Percentiles rank a stretch among this genome's conserved stretches.
Conservation (phyloP, 1,140 invertebrate genomes). For the Pseudomyrmex flavicornis region DNA sequence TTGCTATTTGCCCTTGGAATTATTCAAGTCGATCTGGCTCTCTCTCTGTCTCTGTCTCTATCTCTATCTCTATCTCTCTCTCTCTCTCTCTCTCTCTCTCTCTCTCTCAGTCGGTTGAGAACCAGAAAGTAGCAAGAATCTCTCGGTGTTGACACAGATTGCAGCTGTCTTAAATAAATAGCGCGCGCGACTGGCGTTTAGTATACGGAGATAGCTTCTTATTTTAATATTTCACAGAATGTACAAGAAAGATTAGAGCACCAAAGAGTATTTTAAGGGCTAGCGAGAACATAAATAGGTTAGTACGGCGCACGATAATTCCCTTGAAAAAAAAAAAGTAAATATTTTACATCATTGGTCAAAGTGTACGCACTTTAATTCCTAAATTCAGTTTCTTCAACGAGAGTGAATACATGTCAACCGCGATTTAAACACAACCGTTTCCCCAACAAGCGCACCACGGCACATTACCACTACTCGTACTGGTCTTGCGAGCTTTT, state of each 20-base stretch:
- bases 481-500: conserved; percentile 87
- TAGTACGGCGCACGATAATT: background rate
- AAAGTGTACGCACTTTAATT: background rate
- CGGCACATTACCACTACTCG: conserved; percentile 90
- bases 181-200: background rate
- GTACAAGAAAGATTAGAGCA: conserved; percentile 17
- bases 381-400: background rate
- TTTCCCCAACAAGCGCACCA: conserved; percentile 96
- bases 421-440: conserved; percentile 88
- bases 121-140: conserved; percentile 50
- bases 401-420: conserved; percentile 8
- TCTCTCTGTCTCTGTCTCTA: conserved; percentile 12
- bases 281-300: background rate
- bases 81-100: conserved; percentile 10
- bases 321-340: background rate
- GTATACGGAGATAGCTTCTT: background rate
- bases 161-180: conserved; percentile 59
- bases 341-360: background rate
- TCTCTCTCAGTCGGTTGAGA: background rate
- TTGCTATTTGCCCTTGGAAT: conserved; percentile 59
- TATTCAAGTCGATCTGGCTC: conserved; percentile 46
- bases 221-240: conserved; percentile 34
- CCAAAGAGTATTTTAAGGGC: background rate
- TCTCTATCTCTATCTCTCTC: too few species aligned
- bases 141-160: conserved; percentile 45